Evolutionary conservation across 2,888 invertebrate species (phyloP).

Genomic region (Ennomos fuscantarius): DNA sequence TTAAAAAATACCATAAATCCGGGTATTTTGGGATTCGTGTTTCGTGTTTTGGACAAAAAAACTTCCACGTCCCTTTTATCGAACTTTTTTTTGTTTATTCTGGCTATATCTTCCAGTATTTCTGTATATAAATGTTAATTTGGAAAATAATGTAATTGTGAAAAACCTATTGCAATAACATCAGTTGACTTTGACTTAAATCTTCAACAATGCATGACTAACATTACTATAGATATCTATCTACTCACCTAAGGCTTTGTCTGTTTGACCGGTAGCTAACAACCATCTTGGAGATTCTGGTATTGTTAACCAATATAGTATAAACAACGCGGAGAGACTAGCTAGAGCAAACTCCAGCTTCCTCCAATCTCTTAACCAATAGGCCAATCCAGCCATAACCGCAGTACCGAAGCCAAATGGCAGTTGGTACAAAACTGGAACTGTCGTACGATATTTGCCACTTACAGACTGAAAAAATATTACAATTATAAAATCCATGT

Average conservation of each 20-base stretch:
- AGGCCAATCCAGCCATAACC: conserved; percentile 84
- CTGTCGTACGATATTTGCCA: conserved; percentile 85
- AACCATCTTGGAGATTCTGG: conserved; percentile 88
- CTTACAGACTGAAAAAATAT: conserved; percentile 77
- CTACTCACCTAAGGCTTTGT: conserved; percentile 74
- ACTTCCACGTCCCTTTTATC: conserved; percentile 45
- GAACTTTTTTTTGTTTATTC: conserved; percentile 54
- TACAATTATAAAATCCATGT: not conserved
- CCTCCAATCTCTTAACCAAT: conserved; percentile 86
- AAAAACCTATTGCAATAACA: too few relatives aligned
- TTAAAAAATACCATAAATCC: conserved; percentile 76
- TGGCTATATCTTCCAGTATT: conserved; percentile 60
- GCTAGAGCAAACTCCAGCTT: conserved; percentile 84
- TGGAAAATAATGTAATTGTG: too few relatives aligned
- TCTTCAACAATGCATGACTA: too few relatives aligned
- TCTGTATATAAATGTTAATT: conserved; percentile 46
- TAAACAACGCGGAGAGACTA: conserved; percentile 75
- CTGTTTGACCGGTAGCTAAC: conserved; percentile 79
- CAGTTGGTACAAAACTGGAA: conserved; percentile 87
- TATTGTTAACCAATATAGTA: conserved; percentile 78
- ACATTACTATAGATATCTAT: too few relatives aligned
- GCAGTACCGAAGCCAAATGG: conserved; percentile 87
- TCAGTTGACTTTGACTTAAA: too few relatives aligned
- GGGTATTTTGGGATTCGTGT: conserved; percentile 45
- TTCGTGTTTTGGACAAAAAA: conserved; percentile 43